A percentile compares a stretch with the other conserved stretches of the same genome.
Conservation (phyloP, 2,113 vertebrate genomes). For the Piaya cayana region DNA sequence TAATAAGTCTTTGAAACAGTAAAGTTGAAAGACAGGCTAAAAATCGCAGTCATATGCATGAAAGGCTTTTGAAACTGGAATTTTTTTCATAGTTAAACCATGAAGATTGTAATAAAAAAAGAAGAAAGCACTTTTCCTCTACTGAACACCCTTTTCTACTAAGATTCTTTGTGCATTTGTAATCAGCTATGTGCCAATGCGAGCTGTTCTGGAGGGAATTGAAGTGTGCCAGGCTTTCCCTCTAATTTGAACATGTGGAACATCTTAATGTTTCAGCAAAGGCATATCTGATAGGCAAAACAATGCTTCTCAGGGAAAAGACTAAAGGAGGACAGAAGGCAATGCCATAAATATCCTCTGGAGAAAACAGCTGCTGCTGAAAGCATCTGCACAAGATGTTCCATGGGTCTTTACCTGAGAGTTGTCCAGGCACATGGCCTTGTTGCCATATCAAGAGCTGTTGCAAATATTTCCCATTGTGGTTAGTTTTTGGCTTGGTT, state of each 20-base stretch:
- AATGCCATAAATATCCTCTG: not conserved
- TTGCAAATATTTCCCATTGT: not conserved
- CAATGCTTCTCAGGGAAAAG: not conserved
- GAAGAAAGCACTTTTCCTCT: not conserved
- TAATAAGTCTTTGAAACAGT: not conserved
- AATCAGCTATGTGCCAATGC: not conserved
- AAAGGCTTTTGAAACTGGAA: slow-evolving; percentile 16
- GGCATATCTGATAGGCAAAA: not conserved
- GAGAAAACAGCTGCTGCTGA: not conserved
- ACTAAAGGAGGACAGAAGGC: not conserved
- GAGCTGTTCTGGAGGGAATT: not conserved
- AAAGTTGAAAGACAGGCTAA: not conserved
- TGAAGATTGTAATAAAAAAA: not conserved
- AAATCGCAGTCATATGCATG: not conserved
- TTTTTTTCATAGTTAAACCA: not conserved
- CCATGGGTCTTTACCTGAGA: not conserved
- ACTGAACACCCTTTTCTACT: not conserved
- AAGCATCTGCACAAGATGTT: not conserved
- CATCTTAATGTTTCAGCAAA: not conserved
- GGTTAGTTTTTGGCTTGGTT: not conserved
- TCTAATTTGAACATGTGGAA: slow-evolving; percentile 4
- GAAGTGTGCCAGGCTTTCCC: not conserved
- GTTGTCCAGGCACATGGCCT: not conserved
- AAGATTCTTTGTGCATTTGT: not conserved
- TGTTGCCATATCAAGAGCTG: not conserved